phyloP scores from a whole-genome alignment of 2,113 vertebrate genomes.

The Hippolais icterina region DNA sequence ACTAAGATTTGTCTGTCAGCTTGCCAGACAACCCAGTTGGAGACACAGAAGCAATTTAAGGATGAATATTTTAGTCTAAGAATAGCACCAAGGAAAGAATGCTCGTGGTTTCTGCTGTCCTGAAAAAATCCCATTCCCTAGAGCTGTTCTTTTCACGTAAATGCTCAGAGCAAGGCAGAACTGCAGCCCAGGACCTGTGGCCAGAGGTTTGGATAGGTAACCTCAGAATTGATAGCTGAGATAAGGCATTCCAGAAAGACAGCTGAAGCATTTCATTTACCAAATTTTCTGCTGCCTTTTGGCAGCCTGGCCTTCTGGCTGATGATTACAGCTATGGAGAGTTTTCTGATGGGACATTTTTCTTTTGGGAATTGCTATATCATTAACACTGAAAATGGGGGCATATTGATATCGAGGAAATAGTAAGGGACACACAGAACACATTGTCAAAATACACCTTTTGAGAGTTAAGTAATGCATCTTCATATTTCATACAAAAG shows the following conservation, averaged over 20 bases:
- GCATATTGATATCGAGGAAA: neutral
- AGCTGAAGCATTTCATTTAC: neutral
- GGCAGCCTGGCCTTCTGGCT: neutral
- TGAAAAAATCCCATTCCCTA: neutral
- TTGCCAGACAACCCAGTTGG: constrained; percentile 8
- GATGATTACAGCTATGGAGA: neutral
- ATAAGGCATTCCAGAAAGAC: neutral
- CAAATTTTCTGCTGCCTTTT: neutral
- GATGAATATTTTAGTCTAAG: constrained; percentile 3
- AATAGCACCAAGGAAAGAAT: neutral
- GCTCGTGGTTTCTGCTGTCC: neutral
- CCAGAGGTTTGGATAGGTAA: neutral
- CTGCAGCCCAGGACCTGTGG: neutral
- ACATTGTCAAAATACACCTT: neutral
- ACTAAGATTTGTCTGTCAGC: constrained; percentile 6
- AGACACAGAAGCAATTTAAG: constrained; percentile 1
- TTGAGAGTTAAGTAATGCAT: neutral
- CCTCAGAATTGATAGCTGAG: neutral
- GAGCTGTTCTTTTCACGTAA: neutral
- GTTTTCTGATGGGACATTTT: neutral
- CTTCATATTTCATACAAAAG: neutral
- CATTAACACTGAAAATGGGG: neutral
- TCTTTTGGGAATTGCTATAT: neutral
- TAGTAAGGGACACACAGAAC: neutral
- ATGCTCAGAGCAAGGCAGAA: neutral